A percentile compares a stretch with the other conserved stretches of the same genome.
Conservation (phyloP, 2,797 vertebrate species). For the Ceryle rudis region DNA sequence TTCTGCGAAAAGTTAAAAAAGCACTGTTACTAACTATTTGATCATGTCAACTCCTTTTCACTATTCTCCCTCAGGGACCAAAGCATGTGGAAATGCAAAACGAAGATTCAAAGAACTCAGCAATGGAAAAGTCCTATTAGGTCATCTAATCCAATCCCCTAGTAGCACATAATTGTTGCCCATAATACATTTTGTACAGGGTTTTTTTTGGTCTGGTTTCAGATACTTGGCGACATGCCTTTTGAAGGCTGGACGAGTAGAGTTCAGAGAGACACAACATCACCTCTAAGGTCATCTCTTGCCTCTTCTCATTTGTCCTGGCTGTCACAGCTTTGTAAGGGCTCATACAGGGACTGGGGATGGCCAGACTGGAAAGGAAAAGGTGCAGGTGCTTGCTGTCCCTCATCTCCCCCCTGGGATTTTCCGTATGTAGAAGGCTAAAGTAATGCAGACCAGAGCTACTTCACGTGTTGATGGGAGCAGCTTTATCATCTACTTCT, state of each 20-base stretch:
- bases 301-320: neutral
- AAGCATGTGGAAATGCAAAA: conserved; percentile 58
- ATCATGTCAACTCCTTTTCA: conserved; percentile 44
- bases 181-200: neutral
- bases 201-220: neutral
- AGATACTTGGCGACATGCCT: neutral
- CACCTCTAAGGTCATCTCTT: neutral
- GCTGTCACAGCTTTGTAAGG: neutral
- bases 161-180: neutral
- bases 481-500: neutral
- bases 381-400: neutral
- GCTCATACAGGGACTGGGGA: neutral
- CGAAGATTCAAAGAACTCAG: conserved; percentile 34
- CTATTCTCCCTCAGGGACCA: neutral
- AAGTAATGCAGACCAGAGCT: conserved; percentile 13
- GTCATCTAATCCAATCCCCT: conserved; percentile 15
- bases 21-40: conserved; percentile 19
- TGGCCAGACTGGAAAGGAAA: neutral
- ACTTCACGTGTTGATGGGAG: neutral
- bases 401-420: neutral
- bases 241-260: neutral
- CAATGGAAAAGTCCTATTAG: conserved; percentile 33
- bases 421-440: neutral
- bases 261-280: neutral
- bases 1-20: conserved; percentile 54